These are phyloP conservation scores for Meriones unguiculatus DNA, from an alignment of 2,113 vertebrate genomes.

Conservation along the genomic window DNA sequence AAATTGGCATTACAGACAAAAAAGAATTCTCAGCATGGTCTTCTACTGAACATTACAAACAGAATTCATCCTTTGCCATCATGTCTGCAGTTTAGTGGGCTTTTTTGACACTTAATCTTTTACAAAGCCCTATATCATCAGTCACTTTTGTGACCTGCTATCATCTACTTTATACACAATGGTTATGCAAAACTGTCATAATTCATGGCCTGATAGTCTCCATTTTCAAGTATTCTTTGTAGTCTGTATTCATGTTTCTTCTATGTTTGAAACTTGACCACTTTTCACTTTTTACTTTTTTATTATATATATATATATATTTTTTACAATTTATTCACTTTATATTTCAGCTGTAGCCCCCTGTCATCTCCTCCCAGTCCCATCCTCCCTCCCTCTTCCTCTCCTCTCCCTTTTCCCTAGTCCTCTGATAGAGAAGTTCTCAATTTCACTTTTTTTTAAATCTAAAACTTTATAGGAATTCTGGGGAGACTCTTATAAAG, in stretches of 20 bases:
- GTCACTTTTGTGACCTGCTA: not conserved
- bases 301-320: no score
- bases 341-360: no score
- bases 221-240: slow-evolving; percentile 20
- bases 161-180: not conserved
- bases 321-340: no score
- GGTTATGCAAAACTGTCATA: not conserved
- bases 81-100: not conserved
- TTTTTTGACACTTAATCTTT: not conserved
- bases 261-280: not conserved
- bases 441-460: slow-evolving; percentile 2
- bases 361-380: no score
- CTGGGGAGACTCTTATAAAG: not conserved
- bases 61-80: not conserved
- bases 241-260: not conserved
- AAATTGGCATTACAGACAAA: not conserved
- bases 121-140: not conserved
- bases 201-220: not conserved
- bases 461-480: not conserved
- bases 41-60: not conserved
- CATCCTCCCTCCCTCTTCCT: no score
- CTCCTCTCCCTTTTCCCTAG: no score
- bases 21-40: not conserved
- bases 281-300: not conserved
- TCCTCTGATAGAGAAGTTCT: no score